phyloP scores from a whole-genome alignment of 1,140 invertebrate species.

The Mizuhopecten yessoensis region DNA sequence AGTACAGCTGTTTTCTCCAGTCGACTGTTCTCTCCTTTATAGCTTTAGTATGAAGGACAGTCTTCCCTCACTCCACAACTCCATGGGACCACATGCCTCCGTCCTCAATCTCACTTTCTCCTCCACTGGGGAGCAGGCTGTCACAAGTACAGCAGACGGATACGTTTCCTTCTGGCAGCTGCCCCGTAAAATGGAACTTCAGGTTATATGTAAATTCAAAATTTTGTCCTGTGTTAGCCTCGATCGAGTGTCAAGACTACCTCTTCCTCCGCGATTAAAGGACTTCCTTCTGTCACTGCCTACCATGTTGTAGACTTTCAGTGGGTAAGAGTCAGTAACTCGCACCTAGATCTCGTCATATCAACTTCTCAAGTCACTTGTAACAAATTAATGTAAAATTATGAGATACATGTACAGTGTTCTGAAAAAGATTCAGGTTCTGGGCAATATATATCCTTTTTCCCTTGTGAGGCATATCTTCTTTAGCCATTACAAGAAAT shows the following conservation, averaged over 20 bases:
- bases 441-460: too few species aligned
- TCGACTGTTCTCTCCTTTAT: neutral
- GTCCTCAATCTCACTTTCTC: conserved; percentile 35
- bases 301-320: neutral
- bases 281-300: conserved; percentile 53
- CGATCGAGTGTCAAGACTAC: conserved; percentile 29
- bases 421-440: too few species aligned
- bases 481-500: too few species aligned
- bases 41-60: conserved; percentile 46
- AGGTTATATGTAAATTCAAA: conserved; percentile 56
- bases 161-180: conserved; percentile 51
- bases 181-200: conserved; percentile 44
- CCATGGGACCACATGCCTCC: conserved; percentile 19
- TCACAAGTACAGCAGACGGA: conserved; percentile 50
- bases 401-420: too few species aligned
- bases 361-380: too few species aligned
- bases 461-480: too few species aligned
- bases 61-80: conserved; percentile 45
- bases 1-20: conserved; percentile 42
- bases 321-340: too few species aligned
- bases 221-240: conserved; percentile 47
- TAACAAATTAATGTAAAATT: too few species aligned
- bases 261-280: conserved; percentile 45
- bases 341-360: too few species aligned
- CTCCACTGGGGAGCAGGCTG: conserved; percentile 48